Base-by-base conservation (phyloP, 1,140 invertebrate genomes). In the Pissodes strobi region DNA sequence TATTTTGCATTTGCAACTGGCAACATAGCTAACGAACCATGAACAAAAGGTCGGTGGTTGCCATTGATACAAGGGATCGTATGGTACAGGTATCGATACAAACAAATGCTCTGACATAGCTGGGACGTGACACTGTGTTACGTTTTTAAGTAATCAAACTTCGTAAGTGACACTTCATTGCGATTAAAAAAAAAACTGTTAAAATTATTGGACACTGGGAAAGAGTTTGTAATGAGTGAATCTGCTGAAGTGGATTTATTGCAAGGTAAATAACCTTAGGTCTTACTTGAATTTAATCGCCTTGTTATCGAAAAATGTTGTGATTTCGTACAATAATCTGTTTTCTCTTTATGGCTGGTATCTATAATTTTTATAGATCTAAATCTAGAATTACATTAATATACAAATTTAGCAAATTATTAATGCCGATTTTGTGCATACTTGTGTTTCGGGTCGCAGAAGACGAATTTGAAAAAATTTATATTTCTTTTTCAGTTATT, bases 241-340 rank as follows among this genome's bases (percentile, higher is more conserved):
- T 52, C 72, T 27, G 69, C 70, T 18, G 69, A 74, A 68, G 45
- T 48, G 23, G 67, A 72, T 60, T 51, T 74, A n/a, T 64, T 74
- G 22, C 66, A 72, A 66, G 72, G 72, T 72, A 71, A n/a, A n/a
- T n/a, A n/a, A n/a, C n/a, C n/a, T n/a, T n/a, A n/a, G n/a, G n/a
- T n/a, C n/a, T n/a, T n/a, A n/a, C n/a, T n/a, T n/a, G n/a, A n/a
- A n/a, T n/a, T n/a, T n/a, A n/a, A n/a, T n/a, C n/a, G 1, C n/a
- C 22, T 21, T 17, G 0, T 27, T 30, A 15, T 59, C 41, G 21
- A 2, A 41, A n/a, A 19, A 57, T 57, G 10, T 43, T n/a, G n/a
- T n/a, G n/a, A n/a, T n/a, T n/a, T n/a, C n/a, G 17, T 10, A 43
- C 13, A 9, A 34, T 34, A 30, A 34, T 8, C 1, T 21, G 15